Evolutionary conservation across 2,888 invertebrate species (phyloP).

Genomic region (Tyria jacobaeae): DNA sequence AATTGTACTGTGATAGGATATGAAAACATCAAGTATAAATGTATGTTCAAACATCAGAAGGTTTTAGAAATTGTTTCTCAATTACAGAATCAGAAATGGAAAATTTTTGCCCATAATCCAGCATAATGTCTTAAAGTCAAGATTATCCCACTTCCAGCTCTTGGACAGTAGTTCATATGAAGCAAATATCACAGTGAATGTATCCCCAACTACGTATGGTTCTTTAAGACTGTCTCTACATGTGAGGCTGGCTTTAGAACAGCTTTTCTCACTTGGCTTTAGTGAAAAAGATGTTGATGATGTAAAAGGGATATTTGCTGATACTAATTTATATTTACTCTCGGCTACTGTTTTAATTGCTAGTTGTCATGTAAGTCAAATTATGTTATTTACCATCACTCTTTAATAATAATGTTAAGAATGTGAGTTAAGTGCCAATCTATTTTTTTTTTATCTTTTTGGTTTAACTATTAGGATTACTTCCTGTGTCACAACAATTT

Average conservation of each 20-base stretch:
- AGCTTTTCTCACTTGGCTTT: slow-evolving; percentile 93
- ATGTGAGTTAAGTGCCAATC: too few relatives aligned
- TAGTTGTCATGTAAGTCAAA: slow-evolving; percentile 94
- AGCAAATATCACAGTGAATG: slow-evolving; percentile 89
- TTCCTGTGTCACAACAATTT: too few relatives aligned
- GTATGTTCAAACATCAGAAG: too few relatives aligned
- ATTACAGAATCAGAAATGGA: slow-evolving; percentile 86
- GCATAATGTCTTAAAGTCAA: slow-evolving; percentile 93
- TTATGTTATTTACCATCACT: slow-evolving; percentile 2
- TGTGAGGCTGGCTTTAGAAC: slow-evolving; percentile 90
- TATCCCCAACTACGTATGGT: slow-evolving; percentile 92
- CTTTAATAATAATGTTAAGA: too few relatives aligned
- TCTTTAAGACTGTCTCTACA: slow-evolving; percentile 92
- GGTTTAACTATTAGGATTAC: too few relatives aligned
- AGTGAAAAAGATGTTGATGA: slow-evolving; percentile 98
- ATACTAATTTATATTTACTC: slow-evolving; percentile 96
- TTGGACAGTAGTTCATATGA: slow-evolving; percentile 87
- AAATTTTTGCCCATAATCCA: slow-evolving; percentile 94
- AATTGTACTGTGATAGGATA: too few relatives aligned
- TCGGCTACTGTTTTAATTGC: slow-evolving; percentile 96
- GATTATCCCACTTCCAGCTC: slow-evolving; percentile 91
- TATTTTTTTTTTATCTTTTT: too few relatives aligned
- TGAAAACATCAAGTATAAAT: too few relatives aligned
- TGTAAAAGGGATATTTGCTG: slow-evolving; percentile 97
- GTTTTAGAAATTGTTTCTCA: slow-evolving; percentile 4